Evolutionary conservation across 2,113 vertebrate genomes (phyloP), one percentile per base, ranked within the genome.

Genomic region (Hippoglossus stenolepis): DNA sequence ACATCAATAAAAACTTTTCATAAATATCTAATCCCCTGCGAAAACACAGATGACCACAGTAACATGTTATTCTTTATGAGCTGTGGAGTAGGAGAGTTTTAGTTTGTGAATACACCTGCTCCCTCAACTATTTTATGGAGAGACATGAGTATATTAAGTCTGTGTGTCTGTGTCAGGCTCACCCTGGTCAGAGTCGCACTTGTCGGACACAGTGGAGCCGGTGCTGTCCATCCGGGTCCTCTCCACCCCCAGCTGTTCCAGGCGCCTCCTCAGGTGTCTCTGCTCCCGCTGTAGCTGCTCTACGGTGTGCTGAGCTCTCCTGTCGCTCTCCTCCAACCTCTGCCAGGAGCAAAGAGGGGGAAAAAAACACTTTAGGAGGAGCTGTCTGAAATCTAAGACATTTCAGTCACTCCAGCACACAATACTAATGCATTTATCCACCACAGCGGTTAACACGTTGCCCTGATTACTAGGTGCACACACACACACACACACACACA

Each of bases 211-310:
- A 0, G 94, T 92, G 54, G 98, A 98, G 66, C 97, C 95, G 0
- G 95, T 94, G 43, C 97, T 98, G 93, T 98, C 96, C 93, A 94
- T 96, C 56, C 98, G 94, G 4, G 93, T 90, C 85, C 97, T 94
- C 94, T 97, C 97, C 20, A 96, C 92, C 0, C 96, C 96, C 90
- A 98, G 95, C 89, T 97, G 97, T 91, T 97, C 96, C 93, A 98
- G 95, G 74, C 97, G 96, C 90, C 97, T 93, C 81, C 93, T 95
- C 83, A 99, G 95, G 92, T 98, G 96, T 40, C 97, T 94, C 92
- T 94, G 97, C 85, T 98, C 97, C 49, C 97, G 92, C 86, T 97
- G 96, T 79, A 98, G 94, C 93, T 98, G 96, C 65, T 98, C 97
- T 45, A 97, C 89, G 65, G 98, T 95, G 93, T 98, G 96, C 83